Evolutionary conservation across 2,797 vertebrate species (phyloP).

Genomic region (Sphaeramia orbicularis): DNA sequence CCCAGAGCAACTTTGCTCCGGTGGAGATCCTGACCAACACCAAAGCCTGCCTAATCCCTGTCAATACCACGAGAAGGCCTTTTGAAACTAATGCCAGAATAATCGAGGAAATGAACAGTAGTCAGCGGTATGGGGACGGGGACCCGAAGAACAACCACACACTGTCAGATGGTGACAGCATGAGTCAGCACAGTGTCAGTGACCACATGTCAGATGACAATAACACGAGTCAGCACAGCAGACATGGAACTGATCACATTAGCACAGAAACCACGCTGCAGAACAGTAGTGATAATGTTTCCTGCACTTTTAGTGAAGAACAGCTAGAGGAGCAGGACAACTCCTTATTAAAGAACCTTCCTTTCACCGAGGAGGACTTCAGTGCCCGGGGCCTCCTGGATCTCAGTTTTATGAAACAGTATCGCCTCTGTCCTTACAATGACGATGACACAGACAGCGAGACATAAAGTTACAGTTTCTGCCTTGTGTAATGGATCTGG

Average conservation of each 20-base stretch:
- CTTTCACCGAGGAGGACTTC: conserved; percentile 76
- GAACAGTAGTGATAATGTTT: conserved; percentile 8
- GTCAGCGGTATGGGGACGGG: conserved; percentile 4
- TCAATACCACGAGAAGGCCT: neutral
- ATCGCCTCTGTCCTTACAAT: conserved; percentile 43
- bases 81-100: conserved; percentile 12
- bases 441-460: conserved; percentile 1
- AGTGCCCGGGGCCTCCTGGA: conserved; percentile 25
- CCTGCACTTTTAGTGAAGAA: neutral
- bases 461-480: neutral
- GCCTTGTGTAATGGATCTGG: conserved; percentile 10
- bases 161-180: neutral
- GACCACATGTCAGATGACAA: neutral
- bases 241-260: neutral
- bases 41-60: conserved; percentile 30
- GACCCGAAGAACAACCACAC: conserved; percentile 6
- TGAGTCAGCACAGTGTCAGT: neutral
- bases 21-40: conserved; percentile 33
- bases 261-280: neutral
- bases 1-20: conserved; percentile 40
- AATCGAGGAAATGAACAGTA: neutral
- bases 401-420: conserved; percentile 21
- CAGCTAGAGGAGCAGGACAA: conserved; percentile 63
- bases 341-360: conserved; percentile 64
- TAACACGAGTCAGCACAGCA: conserved; percentile 19